Evolutionary conservation across 2,113 vertebrate genomes (phyloP), one percentile per base, ranked within the genome.

Genomic region (Sakesphorus luctuosus): DNA sequence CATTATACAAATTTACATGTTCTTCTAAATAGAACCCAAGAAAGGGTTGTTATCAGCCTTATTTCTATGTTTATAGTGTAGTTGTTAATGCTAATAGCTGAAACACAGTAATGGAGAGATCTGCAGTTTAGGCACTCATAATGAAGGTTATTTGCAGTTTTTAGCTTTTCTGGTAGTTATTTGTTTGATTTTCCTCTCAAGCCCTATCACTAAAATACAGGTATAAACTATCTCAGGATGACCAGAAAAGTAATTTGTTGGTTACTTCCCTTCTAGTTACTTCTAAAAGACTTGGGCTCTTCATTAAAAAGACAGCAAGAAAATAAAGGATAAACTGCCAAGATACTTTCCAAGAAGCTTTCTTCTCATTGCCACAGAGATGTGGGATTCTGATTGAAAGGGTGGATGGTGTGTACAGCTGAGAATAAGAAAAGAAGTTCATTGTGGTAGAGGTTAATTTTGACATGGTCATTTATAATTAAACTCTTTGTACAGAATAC

Each of bases 401-500:
- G 15, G n/a, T 76, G 73, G 58, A 85, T 66, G 66, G 36, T 52
- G 35, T 78, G 33, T 74, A 67, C 3, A 9, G 84, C 25, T 84
- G 61, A 23, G 84, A 84, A 66, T 26, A 73, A 40, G 52, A 91
- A 84, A 65, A 95, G 35, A 68, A 76, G 25, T 79, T 93, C 53
- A 66, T 91, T 90, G 55, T 40, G 62, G 87, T 79, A 69, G 78
- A 87, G 46, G 35, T 93, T 89, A 95, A 94, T 95, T 94, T 89
- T 85, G 89, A 76, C 78, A 47, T 50, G 36, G 62, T 38, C 28
- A 44, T 93, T 93, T 96, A 69, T 62, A 91, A 94, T 62, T 50
- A 31, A 73, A 62, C n/a, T 79, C 49, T 86, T 87, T 56, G n/a
- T 90, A 74, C 9, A 66, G 49, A 69, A 93, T 26, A 5, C 26